Evolutionary conservation across 2,797 vertebrate species (phyloP).

Genomic region (Poecilia gillii): DNA sequence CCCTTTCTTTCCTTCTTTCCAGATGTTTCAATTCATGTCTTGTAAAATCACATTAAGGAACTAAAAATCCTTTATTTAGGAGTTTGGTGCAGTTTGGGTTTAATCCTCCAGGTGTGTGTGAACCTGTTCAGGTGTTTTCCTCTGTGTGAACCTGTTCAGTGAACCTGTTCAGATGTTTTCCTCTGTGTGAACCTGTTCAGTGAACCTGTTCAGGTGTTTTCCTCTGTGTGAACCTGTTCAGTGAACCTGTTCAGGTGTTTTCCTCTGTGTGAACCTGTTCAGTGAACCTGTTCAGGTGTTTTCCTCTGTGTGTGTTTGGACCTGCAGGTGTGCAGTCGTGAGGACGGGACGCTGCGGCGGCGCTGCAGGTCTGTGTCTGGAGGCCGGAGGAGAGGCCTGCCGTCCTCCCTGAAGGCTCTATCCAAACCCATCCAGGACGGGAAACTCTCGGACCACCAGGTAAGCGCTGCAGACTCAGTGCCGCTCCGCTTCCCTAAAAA

Average conservation of each 20-base stretch:
- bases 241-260: too few relatives aligned
- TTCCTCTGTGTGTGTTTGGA: background rate
- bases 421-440: constrained; percentile 81
- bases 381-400: constrained; percentile 84
- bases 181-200: too few relatives aligned
- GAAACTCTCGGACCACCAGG: constrained; percentile 84
- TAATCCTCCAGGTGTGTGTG: background rate
- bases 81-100: background rate
- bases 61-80: background rate
- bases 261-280: too few relatives aligned
- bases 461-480: constrained; percentile 40
- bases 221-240: too few relatives aligned
- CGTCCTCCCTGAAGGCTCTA: constrained; percentile 89
- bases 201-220: too few relatives aligned
- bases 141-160: constrained; percentile 60
- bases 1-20: background rate
- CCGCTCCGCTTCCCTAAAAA: background rate
- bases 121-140: background rate
- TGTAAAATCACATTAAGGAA: background rate
- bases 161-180: too few relatives aligned
- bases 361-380: constrained; percentile 83
- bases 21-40: background rate
- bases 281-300: background rate
- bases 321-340: constrained; percentile 89
- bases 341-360: constrained; percentile 84